phyloP scores from a whole-genome alignment of 1,140 invertebrate genomes.

The Euglossa dilemma region DNA sequence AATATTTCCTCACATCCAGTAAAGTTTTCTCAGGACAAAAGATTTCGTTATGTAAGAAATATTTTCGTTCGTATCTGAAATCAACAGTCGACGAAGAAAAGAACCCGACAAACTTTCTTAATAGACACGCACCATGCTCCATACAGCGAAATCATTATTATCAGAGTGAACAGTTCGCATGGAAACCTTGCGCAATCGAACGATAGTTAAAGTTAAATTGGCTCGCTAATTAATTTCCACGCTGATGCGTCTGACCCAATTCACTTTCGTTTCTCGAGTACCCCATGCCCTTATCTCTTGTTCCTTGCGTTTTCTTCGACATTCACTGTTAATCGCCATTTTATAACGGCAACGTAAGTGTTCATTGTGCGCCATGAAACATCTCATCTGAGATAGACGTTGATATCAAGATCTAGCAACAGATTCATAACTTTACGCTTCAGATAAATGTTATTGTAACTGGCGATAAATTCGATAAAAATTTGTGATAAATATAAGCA shows the following conservation, averaged over 20 bases:
- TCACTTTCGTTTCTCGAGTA: conserved; percentile 32
- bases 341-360: not conserved
- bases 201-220: conserved; percentile 78
- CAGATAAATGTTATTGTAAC: too few relatives aligned
- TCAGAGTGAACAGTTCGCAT: conserved; percentile 66
- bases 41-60: not conserved
- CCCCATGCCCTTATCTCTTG: not conserved
- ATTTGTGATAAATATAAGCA: too few relatives aligned
- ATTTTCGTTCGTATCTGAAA: conserved; percentile 34
- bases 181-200: conserved; percentile 64
- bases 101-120: conserved; percentile 63
- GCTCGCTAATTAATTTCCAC: conserved; percentile 77
- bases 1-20: not conserved
- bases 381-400: not conserved
- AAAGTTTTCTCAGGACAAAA: not conserved
- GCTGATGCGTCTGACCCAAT: conserved; percentile 57
- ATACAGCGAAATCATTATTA: conserved; percentile 74
- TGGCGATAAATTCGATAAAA: too few relatives aligned
- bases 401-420: not conserved
- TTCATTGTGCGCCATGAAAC: not conserved
- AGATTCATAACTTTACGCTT: too few relatives aligned
- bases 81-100: conserved; percentile 68
- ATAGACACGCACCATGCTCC: conserved; percentile 46
- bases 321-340: conserved; percentile 32
- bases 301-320: conserved; percentile 36